A percentile compares a stretch with the other conserved stretches of the same genome.
phyloP scores from a whole-genome alignment of 2,113 vertebrate genomes.

The Bubalus kerabau region DNA sequence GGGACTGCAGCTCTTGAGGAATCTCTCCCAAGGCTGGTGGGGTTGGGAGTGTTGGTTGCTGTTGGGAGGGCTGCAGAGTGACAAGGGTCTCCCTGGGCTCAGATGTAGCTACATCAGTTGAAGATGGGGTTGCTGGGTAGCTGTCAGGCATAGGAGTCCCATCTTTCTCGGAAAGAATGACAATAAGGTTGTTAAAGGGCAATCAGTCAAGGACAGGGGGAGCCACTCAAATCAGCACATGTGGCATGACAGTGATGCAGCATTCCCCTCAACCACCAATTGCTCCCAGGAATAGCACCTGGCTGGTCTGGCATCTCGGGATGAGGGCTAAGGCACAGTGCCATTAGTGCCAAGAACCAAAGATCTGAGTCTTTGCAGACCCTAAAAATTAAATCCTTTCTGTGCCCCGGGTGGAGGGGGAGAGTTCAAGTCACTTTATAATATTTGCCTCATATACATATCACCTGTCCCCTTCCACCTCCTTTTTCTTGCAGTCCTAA shows the following conservation, averaged over 20 bases:
- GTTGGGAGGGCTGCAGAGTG: conserved; percentile 87
- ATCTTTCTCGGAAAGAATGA: conserved; percentile 75
- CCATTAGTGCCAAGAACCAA: neutral
- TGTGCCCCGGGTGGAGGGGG: neutral
- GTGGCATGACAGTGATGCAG: neutral
- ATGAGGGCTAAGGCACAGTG: conserved; percentile 23
- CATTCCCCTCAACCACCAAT: neutral
- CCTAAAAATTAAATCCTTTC: conserved; percentile 27
- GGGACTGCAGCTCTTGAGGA: conserved; percentile 80
- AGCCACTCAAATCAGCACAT: conserved; percentile 16
- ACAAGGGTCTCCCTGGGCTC: conserved; percentile 84
- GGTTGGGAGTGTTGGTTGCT: conserved; percentile 82
- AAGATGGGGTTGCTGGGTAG: conserved; percentile 89
- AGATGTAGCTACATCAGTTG: conserved; percentile 87
- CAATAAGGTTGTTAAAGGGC: conserved; percentile 30
- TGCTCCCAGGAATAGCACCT: conserved; percentile 1
- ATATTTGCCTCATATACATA: conserved; percentile 17
- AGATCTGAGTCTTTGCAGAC: neutral
- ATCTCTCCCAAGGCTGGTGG: conserved; percentile 81
- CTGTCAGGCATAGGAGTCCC: conserved; percentile 86
- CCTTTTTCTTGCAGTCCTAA: neutral
- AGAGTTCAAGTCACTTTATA: conserved; percentile 3
- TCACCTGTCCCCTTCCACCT: neutral
- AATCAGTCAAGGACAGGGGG: neutral
- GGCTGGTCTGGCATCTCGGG: neutral